Conservation (phyloP, 2,113 vertebrate species). For the Pangasianodon hypophthalmus region DNA sequence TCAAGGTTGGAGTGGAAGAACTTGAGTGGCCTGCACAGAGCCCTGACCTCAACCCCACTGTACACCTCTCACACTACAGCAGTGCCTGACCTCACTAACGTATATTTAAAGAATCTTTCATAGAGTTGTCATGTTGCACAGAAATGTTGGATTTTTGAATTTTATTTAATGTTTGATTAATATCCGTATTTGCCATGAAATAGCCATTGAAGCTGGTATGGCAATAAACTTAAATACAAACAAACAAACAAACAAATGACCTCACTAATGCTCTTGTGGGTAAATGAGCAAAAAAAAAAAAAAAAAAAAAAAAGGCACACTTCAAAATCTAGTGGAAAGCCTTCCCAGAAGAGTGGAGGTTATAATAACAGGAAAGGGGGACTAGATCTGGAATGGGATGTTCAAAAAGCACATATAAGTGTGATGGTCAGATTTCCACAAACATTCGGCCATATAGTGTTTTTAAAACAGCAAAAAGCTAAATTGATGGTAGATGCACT, state of each 20-base stretch:
- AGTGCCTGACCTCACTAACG: no score
- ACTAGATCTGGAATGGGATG: background rate
- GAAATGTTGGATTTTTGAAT: no score
- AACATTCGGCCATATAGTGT: background rate
- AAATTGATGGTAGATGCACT: background rate
- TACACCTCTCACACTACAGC: background rate
- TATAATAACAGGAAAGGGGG: background rate
- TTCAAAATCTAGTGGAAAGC: background rate
- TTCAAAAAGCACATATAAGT: background rate
- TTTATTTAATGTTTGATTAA: no score
- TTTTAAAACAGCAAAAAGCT: background rate
- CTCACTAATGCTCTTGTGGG: background rate
- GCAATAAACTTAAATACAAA: no score
- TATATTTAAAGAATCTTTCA: no score
- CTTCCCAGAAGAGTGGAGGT: background rate
- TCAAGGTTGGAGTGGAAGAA: background rate
- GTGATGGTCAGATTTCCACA: background rate
- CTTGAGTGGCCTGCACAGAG: background rate
- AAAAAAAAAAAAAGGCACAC: no score
- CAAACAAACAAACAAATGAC: no score
- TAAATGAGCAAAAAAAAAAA: background rate
- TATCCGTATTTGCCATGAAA: no score
- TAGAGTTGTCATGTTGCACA: no score
- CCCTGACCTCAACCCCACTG: background rate
- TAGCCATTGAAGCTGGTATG: no score